Base-by-base conservation (phyloP, 2,888 invertebrate genomes). In the Prosopocoilus inquinatus region DNA sequence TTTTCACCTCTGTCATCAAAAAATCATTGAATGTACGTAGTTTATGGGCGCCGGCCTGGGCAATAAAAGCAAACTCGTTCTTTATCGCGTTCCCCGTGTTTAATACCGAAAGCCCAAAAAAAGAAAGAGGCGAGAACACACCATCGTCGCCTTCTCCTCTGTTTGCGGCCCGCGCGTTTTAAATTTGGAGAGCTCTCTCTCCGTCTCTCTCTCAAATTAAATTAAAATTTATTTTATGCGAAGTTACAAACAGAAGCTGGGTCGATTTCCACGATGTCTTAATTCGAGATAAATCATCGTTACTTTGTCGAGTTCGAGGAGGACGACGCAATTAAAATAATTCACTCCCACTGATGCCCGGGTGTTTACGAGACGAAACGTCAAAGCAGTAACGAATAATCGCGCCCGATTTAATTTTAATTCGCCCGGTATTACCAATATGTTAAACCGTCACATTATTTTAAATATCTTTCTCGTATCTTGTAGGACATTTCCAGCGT, bases 401-500 rank as follows among this genome's bases (percentile, higher is more conserved):
- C 12, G 12, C 41, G 12, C 16, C 16, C 8, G 41, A 41, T 41
- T 41, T 41, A 16, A 15, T 41, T 41, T 41, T 41, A 41, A 41
- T 41, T 41, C 41, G 13, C 15, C 41, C 20, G 20, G 16, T 15
- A 41, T 41, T 15, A 15, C 41, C 15, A 16, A 41, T 16, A 41
- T 16, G 41, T 41, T 41, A 41, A 41, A 41, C 16, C 16, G 41
- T 41, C 41, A 41, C 41, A 15, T 41, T 41, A 41, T 41, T 41
- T 41, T 41, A 41, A 41, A 41, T 41, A 41, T 41, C 41, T 41
- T 41, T 41, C 41, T 41, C 12, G 41, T 15, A 41, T 41, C 41
- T 41, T 41, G 41, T 41, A 41, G 41, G 41, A 41, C 41, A 41
- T 41, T 41, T 41, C 12, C 41, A 41, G 13, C 41, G 41, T 41